Conservation (phyloP, 2,113 vertebrate species). For the Glareola pratincola region DNA sequence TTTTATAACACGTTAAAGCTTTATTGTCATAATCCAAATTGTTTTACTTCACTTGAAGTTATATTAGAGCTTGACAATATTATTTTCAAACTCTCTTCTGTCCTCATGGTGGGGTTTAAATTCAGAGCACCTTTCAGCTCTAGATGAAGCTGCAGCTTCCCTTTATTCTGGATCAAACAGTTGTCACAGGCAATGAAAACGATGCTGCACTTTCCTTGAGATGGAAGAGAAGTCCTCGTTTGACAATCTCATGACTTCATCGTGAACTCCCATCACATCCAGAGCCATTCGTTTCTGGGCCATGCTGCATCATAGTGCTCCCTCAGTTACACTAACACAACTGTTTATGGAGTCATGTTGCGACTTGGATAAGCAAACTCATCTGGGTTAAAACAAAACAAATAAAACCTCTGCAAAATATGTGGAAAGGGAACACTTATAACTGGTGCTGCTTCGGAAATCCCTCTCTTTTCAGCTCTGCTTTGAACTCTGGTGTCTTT, state of each 20-base stretch:
- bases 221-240: not conserved
- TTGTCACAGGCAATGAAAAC: not conserved
- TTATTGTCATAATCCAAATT: not conserved
- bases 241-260: not conserved
- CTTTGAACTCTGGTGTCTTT: not conserved
- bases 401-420: not conserved
- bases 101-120: not conserved
- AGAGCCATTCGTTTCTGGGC: not conserved
- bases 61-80: not conserved
- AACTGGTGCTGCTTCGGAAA: not conserved
- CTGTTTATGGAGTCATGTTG: not conserved
- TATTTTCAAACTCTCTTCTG: not conserved
- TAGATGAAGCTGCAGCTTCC: not conserved
- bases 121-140: not conserved
- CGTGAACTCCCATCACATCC: not conserved
- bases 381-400: not conserved
- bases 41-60: not conserved
- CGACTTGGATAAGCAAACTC: not conserved
- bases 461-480: not conserved
- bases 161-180: not conserved
- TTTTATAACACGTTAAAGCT: not conserved
- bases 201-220: not conserved
- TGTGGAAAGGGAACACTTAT: not conserved
- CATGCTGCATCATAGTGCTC: not conserved
- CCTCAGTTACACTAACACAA: not conserved